phyloP scores from a whole-genome alignment of 2,888 invertebrate genomes.

The Drosophila antonietae region DNA sequence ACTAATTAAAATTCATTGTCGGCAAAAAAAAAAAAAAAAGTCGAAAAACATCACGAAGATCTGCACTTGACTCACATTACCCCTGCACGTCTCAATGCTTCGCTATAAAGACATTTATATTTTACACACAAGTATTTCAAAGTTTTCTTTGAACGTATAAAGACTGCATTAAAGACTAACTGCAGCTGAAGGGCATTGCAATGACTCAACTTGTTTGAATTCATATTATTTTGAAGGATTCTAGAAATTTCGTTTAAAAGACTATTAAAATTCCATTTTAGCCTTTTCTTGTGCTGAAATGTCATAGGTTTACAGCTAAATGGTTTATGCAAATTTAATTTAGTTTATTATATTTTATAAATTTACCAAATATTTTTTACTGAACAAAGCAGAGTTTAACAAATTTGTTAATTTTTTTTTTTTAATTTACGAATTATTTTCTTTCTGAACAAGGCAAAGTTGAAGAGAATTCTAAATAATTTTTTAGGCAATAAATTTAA shows the following conservation, averaged over 20 bases:
- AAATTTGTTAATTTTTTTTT: too few relatives aligned
- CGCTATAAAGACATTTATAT: slow-evolving; percentile 16
- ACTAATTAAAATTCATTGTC: slow-evolving; percentile 73
- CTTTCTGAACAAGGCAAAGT: neutral
- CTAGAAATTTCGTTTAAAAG: neutral
- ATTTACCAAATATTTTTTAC: too few relatives aligned
- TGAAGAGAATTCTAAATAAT: too few relatives aligned
- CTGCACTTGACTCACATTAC: slow-evolving; percentile 64
- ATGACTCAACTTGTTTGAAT: neutral
- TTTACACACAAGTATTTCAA: slow-evolving; percentile 1
- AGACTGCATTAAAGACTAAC: slow-evolving; percentile 1
- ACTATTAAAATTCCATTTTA: neutral
- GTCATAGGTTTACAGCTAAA: neutral
- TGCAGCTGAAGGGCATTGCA: slow-evolving; percentile 3
- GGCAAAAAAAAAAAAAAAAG: slow-evolving; percentile 23
- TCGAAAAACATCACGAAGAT: slow-evolving; percentile 31
- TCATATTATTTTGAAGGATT: neutral
- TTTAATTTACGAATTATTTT: neutral
- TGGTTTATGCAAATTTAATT: neutral
- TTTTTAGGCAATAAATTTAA: too few relatives aligned
- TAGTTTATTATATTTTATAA: too few relatives aligned
- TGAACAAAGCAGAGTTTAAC: too few relatives aligned
- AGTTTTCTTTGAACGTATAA: neutral
- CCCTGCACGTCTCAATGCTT: neutral
- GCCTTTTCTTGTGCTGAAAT: neutral